These are phyloP conservation scores for Drosophila imparisetae DNA, from an alignment of 2,888 invertebrate genomes.

Conservation along the genomic window DNA sequence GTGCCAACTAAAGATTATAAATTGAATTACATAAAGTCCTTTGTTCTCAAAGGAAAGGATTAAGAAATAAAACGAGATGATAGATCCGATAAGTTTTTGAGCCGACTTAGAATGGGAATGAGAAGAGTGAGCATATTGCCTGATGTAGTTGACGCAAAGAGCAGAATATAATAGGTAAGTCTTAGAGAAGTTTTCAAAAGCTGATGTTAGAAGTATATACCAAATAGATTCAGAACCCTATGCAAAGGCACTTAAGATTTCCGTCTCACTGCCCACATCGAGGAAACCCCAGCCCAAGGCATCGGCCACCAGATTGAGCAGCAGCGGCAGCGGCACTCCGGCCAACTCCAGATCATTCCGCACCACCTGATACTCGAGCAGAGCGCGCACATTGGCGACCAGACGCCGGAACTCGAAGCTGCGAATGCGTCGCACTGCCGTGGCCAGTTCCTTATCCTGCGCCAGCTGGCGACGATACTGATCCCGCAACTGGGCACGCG, in stretches of 20 bases:
- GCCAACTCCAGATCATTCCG: slow-evolving; percentile 44
- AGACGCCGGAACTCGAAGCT: slow-evolving; percentile 69
- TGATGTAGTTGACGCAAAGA: neutral
- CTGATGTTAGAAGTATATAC: neutral
- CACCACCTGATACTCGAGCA: slow-evolving; percentile 54
- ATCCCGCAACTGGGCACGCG: slow-evolving; percentile 54
- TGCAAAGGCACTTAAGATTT: slow-evolving; percentile 32
- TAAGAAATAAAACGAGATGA: neutral
- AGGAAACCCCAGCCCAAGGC: slow-evolving; percentile 64
- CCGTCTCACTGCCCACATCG: slow-evolving; percentile 54
- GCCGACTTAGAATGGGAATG: neutral
- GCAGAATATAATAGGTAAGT: neutral
- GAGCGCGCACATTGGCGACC: slow-evolving; percentile 44
- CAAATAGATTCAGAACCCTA: neutral
- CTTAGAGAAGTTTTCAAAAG: neutral
- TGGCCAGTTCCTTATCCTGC: slow-evolving; percentile 58
- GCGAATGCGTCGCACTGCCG: slow-evolving; percentile 59
- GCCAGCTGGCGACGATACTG: slow-evolving; percentile 53
- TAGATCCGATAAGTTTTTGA: neutral
- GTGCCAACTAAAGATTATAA: neutral
- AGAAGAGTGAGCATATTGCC: neutral
- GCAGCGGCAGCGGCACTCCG: slow-evolving; percentile 62
- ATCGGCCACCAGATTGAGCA: slow-evolving; percentile 54
- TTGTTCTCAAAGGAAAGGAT: neutral
- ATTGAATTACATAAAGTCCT: neutral